Evolutionary conservation across 2,113 vertebrate genomes (phyloP), one percentile per base, ranked within the genome.

Genomic region (Callorhinus ursinus): DNA sequence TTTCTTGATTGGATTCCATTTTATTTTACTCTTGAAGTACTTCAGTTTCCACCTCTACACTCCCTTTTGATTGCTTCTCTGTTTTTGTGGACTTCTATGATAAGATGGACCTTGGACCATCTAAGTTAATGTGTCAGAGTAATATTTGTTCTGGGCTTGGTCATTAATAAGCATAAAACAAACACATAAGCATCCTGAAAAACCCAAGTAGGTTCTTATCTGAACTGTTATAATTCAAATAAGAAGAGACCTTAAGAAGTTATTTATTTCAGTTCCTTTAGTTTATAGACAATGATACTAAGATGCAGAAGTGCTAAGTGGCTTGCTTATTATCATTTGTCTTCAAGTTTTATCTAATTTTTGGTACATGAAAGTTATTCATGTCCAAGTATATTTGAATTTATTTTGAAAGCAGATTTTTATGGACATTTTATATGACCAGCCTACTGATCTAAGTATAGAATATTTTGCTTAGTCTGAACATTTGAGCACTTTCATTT

Each of bases 281-380:
- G 11, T 49, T 87, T 87, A 31, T 10, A 49, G 42, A 26, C 51
- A 76, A 93, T 65, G 63, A 93, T 59, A 79, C 65, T 42, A 71
- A 90, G 61, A 46, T 36, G 36, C 46, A 92, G 42, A 90, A 82
- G 42, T 51, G 28, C 76, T 90, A 86, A 82, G 39, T 69, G 15
- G 51, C 11, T 55, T 84, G 39, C 4, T 80, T 36, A 53, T 88
- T 88, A 95, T 33, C 26, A 93, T 97, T 96, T 97, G 87, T 96
- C 97, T 96, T 90, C 87, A 91, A 97, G 92, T 98, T 97, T 97
- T 91, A 97, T 95, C 91, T 96, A 95, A 88, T 95, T 98, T 98
- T 89, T 96, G 69, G 88, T 24, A 95, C 18, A 12, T 97, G 90
- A 96, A 88, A 91, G 96, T 98, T 94, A 97, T 95, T 97, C 80